Evolutionary conservation across 2,888 invertebrate species (phyloP), one percentile per base, ranked within the genome.

Genomic region (Troides helena): DNA sequence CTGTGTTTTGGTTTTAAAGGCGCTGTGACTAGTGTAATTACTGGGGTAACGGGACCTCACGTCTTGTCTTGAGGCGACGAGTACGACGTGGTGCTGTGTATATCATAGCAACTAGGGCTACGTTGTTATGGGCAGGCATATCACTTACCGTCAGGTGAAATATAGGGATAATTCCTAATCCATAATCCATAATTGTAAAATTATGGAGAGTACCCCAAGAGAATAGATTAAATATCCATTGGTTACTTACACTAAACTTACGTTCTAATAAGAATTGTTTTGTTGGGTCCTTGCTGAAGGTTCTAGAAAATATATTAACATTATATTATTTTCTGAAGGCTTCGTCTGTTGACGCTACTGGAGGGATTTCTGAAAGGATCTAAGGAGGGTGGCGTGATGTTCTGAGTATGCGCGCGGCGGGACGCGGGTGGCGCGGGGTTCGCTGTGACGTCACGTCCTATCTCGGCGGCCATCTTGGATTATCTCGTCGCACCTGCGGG

Each of bases 381-480:
- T 86, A 89, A 89, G 90, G 91, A 90, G 92, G 92, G 91, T 90
- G 92, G 91, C 84, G 84, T 86, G 87, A 88, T 89, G 67, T 70
- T 61, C 67, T 66, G 70, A 70, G 70, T 67, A 70, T 67, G 70
- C 90, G 87, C 85, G 89, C 89, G 89, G 90, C 89, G 81, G 77
- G 82, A 80, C 77, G 77, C 79, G 79, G 79, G 76, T 75, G 81
- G 81, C 78, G 83, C 80, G 78, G 81, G 79, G 78, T 76, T 82
- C 85, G 85, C 86, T 87, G 91, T 92, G 92, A 92, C 92, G 92
- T 93, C 92, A 93, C 90, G 92, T 93, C 92, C 91, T 92, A 92
- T 92, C 92, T 92, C 88, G 91, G 91, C 92, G 90, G 92, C 92
- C 92, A 92, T 92, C 92, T 92, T 92, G 92, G 92, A 92, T 92